Percentiles rank a stretch among this genome's conserved stretches.
Conservation (phyloP, 2,888 invertebrate species). For the Bibio marci region DNA sequence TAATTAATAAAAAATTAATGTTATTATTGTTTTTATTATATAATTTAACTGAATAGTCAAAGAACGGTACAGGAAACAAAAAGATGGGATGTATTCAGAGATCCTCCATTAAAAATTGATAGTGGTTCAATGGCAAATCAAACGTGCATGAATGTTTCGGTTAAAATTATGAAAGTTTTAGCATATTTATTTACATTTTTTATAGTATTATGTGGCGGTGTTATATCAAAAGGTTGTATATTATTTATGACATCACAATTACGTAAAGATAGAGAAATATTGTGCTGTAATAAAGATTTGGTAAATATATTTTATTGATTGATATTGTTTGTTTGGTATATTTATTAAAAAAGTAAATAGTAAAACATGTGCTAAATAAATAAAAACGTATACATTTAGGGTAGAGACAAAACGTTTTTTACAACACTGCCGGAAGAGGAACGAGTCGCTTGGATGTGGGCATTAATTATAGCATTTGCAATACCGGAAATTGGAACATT, state of each 20-base stretch:
- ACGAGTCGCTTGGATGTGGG: conserved; percentile 87
- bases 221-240: conserved; percentile 73
- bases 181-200: conserved; percentile 75
- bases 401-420: conserved; percentile 68
- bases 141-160: conserved; percentile 68
- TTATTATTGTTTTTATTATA: no score
- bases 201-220: conserved; percentile 69
- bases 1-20: no score
- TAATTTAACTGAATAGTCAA: no score
- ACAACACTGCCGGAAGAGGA: conserved; percentile 69
- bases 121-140: conserved; percentile 79
- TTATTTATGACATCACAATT: conserved; percentile 87
- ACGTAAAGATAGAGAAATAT: conserved; percentile 53
- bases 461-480: conserved; percentile 67
- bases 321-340: no score
- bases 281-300: conserved; percentile 72
- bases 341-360: no score
- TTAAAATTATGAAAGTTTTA: conserved; percentile 65
- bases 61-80: conserved; percentile 73
- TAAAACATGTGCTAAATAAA: no score
- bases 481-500: conserved; percentile 79
- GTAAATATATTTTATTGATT: conserved; percentile 41
- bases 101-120: conserved; percentile 76
- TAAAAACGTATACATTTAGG: conserved; percentile 35
- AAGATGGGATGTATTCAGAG: conserved; percentile 94